phyloP scores from a whole-genome alignment of 1,140 invertebrate genomes.

The Chrysomallon squamiferum region DNA sequence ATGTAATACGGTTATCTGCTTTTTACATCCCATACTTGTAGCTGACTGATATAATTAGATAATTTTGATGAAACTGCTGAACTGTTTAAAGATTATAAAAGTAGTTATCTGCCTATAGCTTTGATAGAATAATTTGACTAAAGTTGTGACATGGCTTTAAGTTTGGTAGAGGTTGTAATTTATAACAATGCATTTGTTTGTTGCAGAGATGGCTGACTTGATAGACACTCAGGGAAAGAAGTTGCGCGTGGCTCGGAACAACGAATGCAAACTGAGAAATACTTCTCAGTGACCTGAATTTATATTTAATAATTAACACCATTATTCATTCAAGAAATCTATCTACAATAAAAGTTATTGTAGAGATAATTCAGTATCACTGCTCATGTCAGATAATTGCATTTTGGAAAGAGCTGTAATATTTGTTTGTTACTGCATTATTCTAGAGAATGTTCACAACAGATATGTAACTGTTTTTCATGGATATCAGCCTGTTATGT shows the following conservation, averaged over 20 bases:
- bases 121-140: neutral
- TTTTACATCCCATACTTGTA: neutral
- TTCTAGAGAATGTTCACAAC: too few species aligned
- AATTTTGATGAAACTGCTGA: neutral
- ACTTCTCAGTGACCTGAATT: too few species aligned
- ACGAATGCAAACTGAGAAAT: neutral
- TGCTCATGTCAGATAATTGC: too few species aligned
- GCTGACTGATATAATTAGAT: neutral
- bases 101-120: neutral
- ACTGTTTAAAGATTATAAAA: neutral
- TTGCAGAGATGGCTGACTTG: neutral
- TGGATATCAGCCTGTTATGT: too few species aligned
- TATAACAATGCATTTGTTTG: neutral
- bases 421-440: too few species aligned
- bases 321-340: too few species aligned
- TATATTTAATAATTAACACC: too few species aligned
- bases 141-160: neutral
- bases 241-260: neutral
- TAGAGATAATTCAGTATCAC: too few species aligned
- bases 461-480: too few species aligned
- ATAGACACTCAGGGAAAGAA: neutral
- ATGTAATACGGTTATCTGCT: neutral
- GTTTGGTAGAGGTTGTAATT: neutral
- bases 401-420: too few species aligned
- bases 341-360: too few species aligned